Evolutionary conservation across 2,797 vertebrate genomes (phyloP).

Genomic region (Poecilia picta): DNA sequence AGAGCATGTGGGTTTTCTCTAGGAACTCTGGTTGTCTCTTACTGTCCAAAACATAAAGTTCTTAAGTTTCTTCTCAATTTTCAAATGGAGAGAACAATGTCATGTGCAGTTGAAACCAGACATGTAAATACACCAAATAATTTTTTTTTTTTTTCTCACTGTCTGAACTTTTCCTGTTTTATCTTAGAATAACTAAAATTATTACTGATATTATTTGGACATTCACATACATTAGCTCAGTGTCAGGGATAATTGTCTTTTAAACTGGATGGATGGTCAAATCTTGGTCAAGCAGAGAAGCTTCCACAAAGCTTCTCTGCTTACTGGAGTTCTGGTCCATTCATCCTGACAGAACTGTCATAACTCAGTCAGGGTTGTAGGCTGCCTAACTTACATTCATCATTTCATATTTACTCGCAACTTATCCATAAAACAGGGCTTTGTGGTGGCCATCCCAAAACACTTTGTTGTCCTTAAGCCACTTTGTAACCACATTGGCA

Average conservation of each 20-base stretch:
- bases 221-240: not conserved
- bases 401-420: not conserved
- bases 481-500: not conserved
- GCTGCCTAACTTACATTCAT: not conserved
- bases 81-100: not conserved
- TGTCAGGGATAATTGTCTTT: not conserved
- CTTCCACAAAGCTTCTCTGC: not conserved
- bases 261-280: not conserved
- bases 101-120: not conserved
- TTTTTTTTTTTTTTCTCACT: not conserved
- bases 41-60: not conserved
- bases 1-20: not conserved
- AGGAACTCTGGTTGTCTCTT: not conserved
- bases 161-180: not conserved
- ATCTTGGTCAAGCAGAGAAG: too few species aligned
- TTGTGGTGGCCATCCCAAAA: not conserved
- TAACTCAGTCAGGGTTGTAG: not conserved
- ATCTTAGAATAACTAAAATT: not conserved
- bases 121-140: not conserved
- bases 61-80: not conserved
- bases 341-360: not conserved
- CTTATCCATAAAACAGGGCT: not conserved
- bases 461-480: not conserved
- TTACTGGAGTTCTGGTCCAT: not conserved
- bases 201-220: not conserved